Evolutionary conservation across 2,888 invertebrate species (phyloP), one percentile per base, ranked within the genome.

Genomic region (Tortricodes alternella): DNA sequence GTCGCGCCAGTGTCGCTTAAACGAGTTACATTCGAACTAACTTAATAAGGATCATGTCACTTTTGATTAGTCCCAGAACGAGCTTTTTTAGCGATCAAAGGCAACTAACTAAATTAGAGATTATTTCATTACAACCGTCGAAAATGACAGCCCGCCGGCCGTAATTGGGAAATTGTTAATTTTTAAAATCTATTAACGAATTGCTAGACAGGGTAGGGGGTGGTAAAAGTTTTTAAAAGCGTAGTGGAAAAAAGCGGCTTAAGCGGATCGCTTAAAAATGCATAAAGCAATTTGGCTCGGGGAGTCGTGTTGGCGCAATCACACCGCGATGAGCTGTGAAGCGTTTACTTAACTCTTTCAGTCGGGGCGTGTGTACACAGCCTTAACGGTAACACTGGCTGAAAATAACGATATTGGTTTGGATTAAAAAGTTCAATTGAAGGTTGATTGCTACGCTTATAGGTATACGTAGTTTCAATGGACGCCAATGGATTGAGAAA

Each of bases 41-140:
- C 81, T 76, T 77, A 84, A 90, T 90, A 88, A 89, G 89, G 78
- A 87, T 89, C 89, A 84, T 84, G 90, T 89, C 90, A 90, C 88
- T 89, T 89, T 84, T 83, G 86, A 89, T 90, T 86, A 89, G 76
- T 71, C 77, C 76, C 75, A 57, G 53, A 66, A 74, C 73, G 70
- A 68, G 64, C 63, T 65, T 65, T 71, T 81, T 85, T 88, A 85
- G 65, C 76, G 83, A 85, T 88, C 88, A 89, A 88, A 89, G 82
- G 21, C 66, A 18, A 53, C 50, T 62, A 83, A 83, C 69, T 59
- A 48, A 63, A 70, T 88, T 86, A 84, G 62, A 39, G 64, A 66
- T 82, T 78, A 82, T 81, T 80, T 74, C 70, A 76, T 84, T 85
- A 77, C 67, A 70, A 62, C 68, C 68, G 68, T 73, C 76, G 66